phyloP scores from a whole-genome alignment of 2,113 vertebrate species.

The Sisor rabdophorus region DNA sequence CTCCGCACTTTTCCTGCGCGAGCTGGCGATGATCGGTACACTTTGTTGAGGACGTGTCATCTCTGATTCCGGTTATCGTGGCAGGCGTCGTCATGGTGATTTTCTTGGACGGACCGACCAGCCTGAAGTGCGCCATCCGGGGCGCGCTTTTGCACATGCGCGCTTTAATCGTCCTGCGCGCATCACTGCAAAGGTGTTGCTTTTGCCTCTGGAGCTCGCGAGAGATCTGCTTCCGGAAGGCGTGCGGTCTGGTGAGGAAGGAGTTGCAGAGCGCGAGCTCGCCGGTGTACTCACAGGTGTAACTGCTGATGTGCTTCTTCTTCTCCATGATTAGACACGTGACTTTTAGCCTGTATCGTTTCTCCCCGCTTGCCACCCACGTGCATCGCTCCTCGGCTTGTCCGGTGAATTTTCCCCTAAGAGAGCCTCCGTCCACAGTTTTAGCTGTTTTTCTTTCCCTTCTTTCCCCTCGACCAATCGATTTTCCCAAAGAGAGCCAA shows the following conservation, averaged over 20 bases:
- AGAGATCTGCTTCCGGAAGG: conserved; percentile 81
- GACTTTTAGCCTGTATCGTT: conserved; percentile 57
- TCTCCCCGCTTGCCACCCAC: conserved; percentile 63
- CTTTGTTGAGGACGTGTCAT: not conserved
- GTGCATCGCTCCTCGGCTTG: conserved; percentile 68
- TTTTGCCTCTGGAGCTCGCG: conserved; percentile 71
- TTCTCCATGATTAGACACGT: conserved; percentile 57
- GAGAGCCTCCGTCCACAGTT: not conserved
- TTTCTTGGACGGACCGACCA: conserved; percentile 39
- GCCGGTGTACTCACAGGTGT: conserved; percentile 75
- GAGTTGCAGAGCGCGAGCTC: conserved; percentile 70
- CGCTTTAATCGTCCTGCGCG: conserved; percentile 65
- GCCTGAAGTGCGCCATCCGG: conserved; percentile 70
- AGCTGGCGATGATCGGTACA: conserved; percentile 64
- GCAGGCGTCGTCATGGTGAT: not conserved
- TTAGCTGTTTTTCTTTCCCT: conserved; percentile 45
- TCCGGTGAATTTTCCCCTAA: conserved; percentile 70
- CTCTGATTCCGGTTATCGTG: not conserved
- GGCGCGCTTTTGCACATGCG: conserved; percentile 75
- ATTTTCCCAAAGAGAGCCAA: conserved; percentile 62
- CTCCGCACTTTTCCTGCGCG: conserved; percentile 77
- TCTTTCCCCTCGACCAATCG: conserved; percentile 56
- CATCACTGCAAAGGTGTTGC: conserved; percentile 68
- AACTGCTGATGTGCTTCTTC: conserved; percentile 24
- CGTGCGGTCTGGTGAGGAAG: conserved; percentile 56